Base-by-base conservation (phyloP, 2,113 vertebrate genomes). In the Suricata suricatta region DNA sequence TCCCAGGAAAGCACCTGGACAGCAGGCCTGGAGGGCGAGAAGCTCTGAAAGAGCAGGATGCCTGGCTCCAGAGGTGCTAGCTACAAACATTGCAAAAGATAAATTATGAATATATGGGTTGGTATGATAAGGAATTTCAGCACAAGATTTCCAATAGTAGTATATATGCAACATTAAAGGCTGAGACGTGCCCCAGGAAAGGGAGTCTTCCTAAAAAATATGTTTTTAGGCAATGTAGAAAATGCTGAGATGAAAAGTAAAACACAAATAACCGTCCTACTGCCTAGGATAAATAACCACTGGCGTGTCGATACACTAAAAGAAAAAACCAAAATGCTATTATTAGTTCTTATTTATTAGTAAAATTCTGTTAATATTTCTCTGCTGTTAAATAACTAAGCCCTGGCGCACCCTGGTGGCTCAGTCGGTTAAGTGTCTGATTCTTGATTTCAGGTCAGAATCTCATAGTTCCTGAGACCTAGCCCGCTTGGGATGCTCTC, bases 201-300 rank as follows among this genome's bases (percentile, higher is more conserved):
- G 33, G 54, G 1, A 95, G 54, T 44, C 21, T 89, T 21, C 44
- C 54, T 87, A 94, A 96, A 96, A 88, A 95, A 38, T 17, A 80
- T 72, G 71, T 85, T 29, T 57, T 38, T 38, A 35, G 63, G 12
- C 50, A 92, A 84, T 63, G 79, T 84, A 80, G n/a, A 85, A 72
- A 80, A 85, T 38, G 80, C 66, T 93, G 52, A 85, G 31, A 77
- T 63, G 35, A 47, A 52, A 80, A 54, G 38, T 71, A 77, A 88
- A 95, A 92, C 54, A 81, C 14, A 79, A 83, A 31, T 50, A 69
- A 27, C 33, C 60, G 7, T 64, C 81, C 79, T 38, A 76, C 19
- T 88, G 21, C 31, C n/a, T 91, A n/a, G 1, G 87, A 82, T 80
- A 92, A 94, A 63, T 66, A 83, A 84, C 23, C 29, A 86, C 19